These are phyloP conservation scores for Actinia equina DNA, from an alignment of 64 coral and sea anemone genomes.

Conservation along the genomic window DNA sequence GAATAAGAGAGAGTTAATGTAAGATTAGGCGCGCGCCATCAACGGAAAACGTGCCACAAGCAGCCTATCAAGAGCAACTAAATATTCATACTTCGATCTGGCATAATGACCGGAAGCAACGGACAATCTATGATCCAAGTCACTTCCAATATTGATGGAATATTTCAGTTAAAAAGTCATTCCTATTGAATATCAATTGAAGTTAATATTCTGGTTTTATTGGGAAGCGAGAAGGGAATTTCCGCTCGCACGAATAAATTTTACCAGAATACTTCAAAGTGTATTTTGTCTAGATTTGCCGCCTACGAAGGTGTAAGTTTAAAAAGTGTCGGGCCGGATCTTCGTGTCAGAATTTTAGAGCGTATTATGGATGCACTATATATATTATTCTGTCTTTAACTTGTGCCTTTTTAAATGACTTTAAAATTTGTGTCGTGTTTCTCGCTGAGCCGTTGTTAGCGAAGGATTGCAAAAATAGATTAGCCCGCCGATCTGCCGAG, in stretches of 20 bases:
- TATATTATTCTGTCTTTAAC: not conserved
- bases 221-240: not conserved
- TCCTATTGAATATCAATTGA: not conserved
- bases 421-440: not conserved
- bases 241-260: not conserved
- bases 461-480: not conserved
- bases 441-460: not conserved
- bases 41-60: not conserved
- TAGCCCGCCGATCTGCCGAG: no score
- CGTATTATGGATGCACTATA: not conserved
- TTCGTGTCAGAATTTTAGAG: not conserved
- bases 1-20: not conserved
- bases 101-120: not conserved
- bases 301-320: not conserved
- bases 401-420: not conserved
- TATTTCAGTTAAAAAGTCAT: conserved; percentile 15
- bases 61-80: not conserved
- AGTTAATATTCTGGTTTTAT: not conserved
- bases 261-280: not conserved
- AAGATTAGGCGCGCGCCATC: not conserved
- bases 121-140: not conserved
- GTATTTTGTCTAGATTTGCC: not conserved
- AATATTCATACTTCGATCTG: not conserved
- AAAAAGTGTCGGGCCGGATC: not conserved
- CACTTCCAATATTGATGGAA: conserved; percentile 12